Evolutionary conservation across 2,888 invertebrate species (phyloP).

Genomic region (Pantelozetes paolii): DNA sequence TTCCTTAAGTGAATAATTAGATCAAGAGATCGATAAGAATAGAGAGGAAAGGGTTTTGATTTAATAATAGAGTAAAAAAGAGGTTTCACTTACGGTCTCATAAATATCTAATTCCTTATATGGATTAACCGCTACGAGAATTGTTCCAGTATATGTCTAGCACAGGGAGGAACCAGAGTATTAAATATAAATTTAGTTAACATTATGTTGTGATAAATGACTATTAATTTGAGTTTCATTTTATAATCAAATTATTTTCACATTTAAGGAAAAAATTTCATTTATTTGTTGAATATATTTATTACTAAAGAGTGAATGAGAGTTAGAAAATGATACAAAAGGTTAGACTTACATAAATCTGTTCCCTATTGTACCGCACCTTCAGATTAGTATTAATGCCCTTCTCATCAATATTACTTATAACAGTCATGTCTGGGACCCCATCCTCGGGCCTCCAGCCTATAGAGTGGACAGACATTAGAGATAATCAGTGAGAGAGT

Average conservation of each 20-base stretch:
- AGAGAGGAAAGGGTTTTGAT: not conserved
- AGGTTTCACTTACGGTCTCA: conserved; percentile 60
- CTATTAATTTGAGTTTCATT: conserved; percentile 17
- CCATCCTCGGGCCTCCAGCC: conserved; percentile 61
- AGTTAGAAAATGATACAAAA: not conserved
- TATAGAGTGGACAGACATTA: conserved; percentile 1
- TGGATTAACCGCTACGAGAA: conserved; percentile 87
- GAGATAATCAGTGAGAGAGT: not conserved
- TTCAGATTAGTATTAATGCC: conserved; percentile 83
- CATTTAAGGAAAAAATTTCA: no score
- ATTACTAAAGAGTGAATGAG: no score
- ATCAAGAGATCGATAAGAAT: conserved; percentile 2
- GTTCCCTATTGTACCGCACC: conserved; percentile 72
- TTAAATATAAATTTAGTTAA: not conserved
- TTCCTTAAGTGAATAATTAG: conserved; percentile 59
- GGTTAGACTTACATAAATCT: conserved; percentile 68
- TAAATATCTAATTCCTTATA: conserved; percentile 87
- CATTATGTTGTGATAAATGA: not conserved
- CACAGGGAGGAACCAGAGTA: not conserved
- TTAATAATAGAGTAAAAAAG: not conserved
- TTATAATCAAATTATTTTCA: no score
- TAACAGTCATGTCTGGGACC: conserved; percentile 84
- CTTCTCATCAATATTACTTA: conserved; percentile 80
- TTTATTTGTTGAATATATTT: no score
- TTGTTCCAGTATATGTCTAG: conserved; percentile 86